Conservation (phyloP, 2,797 vertebrate genomes). For the Acanthopagrus latus region DNA sequence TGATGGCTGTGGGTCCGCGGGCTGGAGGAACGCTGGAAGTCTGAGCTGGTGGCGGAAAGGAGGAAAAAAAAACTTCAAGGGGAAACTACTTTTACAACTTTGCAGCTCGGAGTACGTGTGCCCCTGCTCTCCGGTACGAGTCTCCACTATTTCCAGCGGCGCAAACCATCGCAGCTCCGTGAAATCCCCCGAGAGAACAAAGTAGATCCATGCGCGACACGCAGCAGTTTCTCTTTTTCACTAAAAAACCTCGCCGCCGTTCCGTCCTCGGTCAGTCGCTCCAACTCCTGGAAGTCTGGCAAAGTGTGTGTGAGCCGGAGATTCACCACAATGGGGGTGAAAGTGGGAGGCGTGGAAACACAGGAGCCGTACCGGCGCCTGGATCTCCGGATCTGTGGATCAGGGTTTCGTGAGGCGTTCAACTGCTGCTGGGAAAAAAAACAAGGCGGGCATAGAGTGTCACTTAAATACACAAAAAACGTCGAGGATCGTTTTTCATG, state of each 20-base stretch:
- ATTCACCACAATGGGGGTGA: constrained; percentile 86
- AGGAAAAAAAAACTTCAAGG: constrained; percentile 73
- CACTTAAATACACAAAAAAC: not conserved
- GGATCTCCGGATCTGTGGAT: constrained; percentile 75
- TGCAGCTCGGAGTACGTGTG: constrained; percentile 53
- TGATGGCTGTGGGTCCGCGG: constrained; percentile 73
- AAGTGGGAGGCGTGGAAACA: constrained; percentile 83
- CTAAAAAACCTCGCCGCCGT: constrained; percentile 8
- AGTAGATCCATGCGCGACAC: constrained; percentile 59
- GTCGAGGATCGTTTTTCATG: not conserved
- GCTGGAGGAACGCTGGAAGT: constrained; percentile 62
- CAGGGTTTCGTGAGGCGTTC: constrained; percentile 70
- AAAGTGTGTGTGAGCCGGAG: constrained; percentile 80
- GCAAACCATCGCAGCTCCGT: constrained; percentile 59
- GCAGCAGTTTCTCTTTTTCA: not conserved
- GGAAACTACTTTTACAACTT: constrained; percentile 85
- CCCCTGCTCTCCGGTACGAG: constrained; percentile 49
- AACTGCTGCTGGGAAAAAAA: constrained; percentile 24
- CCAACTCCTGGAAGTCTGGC: constrained; percentile 80
- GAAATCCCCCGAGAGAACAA: constrained; percentile 43
- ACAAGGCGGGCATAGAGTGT: not conserved
- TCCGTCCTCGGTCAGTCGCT: constrained; percentile 49
- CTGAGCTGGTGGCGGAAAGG: constrained; percentile 46
- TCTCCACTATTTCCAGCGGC: constrained; percentile 38
- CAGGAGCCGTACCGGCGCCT: constrained; percentile 77